Percentiles rank a stretch among this genome's conserved stretches.
These are phyloP conservation scores for Lepidotrigona ventralis DNA, from an alignment of 1,140 invertebrate genomes.

Conservation along the genomic window DNA sequence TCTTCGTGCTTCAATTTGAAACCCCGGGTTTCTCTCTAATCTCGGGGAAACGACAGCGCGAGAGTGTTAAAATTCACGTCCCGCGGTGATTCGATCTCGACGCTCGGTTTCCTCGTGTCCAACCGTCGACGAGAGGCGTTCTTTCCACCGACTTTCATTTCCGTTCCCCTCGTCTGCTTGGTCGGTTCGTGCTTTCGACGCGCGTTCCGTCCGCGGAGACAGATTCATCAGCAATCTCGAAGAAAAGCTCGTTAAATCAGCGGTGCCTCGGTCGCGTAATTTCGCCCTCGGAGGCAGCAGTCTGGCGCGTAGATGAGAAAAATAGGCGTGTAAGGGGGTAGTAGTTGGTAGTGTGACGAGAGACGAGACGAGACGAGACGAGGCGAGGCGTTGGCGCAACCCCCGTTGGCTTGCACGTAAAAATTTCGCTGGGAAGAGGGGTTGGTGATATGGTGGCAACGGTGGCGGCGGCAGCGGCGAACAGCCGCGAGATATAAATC, in stretches of 20 bases:
- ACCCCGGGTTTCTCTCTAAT: background rate
- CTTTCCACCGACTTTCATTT: background rate
- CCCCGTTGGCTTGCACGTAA: slow-evolving; percentile 38
- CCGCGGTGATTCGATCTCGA: too few relatives aligned
- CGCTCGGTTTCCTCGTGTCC: background rate
- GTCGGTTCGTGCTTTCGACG: background rate
- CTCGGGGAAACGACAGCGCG: too few relatives aligned
- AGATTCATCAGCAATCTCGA: slow-evolving; percentile 29
- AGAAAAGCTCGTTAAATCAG: slow-evolving; percentile 61
- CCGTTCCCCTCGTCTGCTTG: too few relatives aligned
- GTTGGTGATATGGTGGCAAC: background rate
- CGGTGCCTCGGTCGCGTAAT: slow-evolving; percentile 41
- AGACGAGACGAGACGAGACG: background rate
- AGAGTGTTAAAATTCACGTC: background rate
- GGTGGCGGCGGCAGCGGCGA: background rate
- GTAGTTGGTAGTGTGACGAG: background rate
- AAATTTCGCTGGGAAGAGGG: slow-evolving; percentile 45
- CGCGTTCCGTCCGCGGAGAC: background rate
- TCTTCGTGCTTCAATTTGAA: background rate
- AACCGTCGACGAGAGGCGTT: background rate
- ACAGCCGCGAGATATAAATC: slow-evolving; percentile 66
- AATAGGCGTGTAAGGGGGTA: slow-evolving; percentile 11
- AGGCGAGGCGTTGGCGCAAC: slow-evolving; percentile 1
- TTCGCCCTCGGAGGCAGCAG: slow-evolving; percentile 15
- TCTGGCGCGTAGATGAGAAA: slow-evolving; percentile 29